These are phyloP conservation scores for Aselliscus stoliczkanus DNA, from an alignment of 2,797 vertebrate genomes.

Conservation along the genomic window DNA sequence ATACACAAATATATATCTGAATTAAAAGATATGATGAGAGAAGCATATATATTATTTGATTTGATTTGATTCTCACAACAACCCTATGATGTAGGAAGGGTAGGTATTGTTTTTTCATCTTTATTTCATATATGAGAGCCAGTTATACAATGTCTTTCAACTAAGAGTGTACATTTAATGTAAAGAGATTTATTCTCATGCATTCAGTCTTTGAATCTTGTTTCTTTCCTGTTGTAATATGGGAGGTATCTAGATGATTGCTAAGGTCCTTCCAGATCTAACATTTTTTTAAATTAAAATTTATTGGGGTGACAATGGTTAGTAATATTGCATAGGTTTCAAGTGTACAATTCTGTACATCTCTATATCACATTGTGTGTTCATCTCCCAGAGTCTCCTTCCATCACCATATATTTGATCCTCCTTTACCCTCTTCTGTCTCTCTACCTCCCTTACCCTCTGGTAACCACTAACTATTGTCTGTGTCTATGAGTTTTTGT, in stretches of 20 bases:
- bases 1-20: neutral
- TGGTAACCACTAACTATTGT: too few species aligned
- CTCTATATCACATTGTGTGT: too few species aligned
- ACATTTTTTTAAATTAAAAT: neutral
- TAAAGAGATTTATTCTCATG: neutral
- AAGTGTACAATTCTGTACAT: too few species aligned
- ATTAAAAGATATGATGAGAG: neutral
- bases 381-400: too few species aligned
- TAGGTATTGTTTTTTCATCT: neutral
- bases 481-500: too few species aligned
- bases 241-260: neutral
- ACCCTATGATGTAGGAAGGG: neutral
- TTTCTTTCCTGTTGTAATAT: neutral
- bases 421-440: too few species aligned
- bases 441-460: too few species aligned
- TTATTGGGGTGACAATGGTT: too few species aligned
- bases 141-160: neutral
- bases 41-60: neutral
- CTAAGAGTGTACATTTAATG: neutral
- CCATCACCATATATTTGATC: too few species aligned
- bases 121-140: neutral
- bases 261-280: constrained; percentile 16
- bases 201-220: neutral
- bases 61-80: constrained; percentile 19
- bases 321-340: too few species aligned